Evolutionary conservation across 1,140 invertebrate genomes (phyloP), one percentile per base, ranked within the genome.

Genomic region (Drosophila ficusphila): DNA sequence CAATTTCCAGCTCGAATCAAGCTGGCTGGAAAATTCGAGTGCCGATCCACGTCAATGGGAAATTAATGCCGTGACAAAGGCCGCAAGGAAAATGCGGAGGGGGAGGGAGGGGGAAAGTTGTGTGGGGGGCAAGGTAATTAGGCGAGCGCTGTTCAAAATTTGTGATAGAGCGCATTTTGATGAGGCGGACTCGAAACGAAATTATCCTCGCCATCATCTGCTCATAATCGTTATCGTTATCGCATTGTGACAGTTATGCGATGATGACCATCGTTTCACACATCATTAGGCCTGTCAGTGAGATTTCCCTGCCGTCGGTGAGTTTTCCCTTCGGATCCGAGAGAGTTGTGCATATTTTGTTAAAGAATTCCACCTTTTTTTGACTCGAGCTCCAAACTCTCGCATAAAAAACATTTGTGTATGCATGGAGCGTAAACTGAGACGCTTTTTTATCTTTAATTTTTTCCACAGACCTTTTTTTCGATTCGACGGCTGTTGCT

Each of bases 281-380:
- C 83, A 89, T 89, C 82, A 88, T 88, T 88, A 89, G 61, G 64
- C 64, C 65, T 69, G 73, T 61, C 73, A 76, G 25, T 16, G 60
- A 56, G 33, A 57, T 56, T 65, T 57, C 41, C 61, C 65, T 76
- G n/a, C 65, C 67, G 73, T 61, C 73, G 74, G 25, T 16, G 60
- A 56, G 33, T 62, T 56, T 65, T 57, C 41, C 61, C 65, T 76
- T 76, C 16, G 16, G 1, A 7, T 27, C 36, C 39, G 39, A 69
- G 29, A 68, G 47, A 57, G 34, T 69, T 53, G 47, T 56, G 67
- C 42, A 81, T 81, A 81, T 81, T 86, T 74, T 48, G 34, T 36
- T 51, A 47, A 62, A 51, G 54, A 21, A 54, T 76, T 51, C 25
- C 42, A 38, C 36, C 25, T 48, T 64, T 75, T 53, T 56, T 51